phyloP scores from a whole-genome alignment of 2,797 vertebrate species.

The Platalea minor region DNA sequence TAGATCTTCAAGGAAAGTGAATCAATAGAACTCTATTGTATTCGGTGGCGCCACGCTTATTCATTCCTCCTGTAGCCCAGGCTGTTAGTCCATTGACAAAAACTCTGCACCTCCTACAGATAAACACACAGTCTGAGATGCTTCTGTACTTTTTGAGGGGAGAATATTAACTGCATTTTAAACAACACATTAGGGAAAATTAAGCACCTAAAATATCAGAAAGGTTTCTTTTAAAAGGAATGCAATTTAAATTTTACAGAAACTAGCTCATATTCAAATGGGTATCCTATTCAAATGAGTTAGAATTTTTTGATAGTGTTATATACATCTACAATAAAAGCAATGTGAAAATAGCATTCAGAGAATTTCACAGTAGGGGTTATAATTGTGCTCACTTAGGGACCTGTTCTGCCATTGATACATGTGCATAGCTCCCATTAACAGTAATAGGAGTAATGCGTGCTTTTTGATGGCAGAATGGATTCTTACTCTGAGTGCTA shows the following conservation, averaged over 20 bases:
- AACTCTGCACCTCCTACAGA: not conserved
- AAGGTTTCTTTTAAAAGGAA: constrained; percentile 3
- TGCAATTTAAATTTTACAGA: not conserved
- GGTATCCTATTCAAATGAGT: constrained; percentile 27
- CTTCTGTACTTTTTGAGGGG: not conserved
- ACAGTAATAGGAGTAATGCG: constrained; percentile 52
- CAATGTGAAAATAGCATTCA: constrained; percentile 48
- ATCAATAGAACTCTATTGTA: not conserved
- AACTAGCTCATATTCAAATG: constrained; percentile 48
- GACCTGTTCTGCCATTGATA: constrained; percentile 61
- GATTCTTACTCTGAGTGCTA: constrained; percentile 65
- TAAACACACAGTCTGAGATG: not conserved
- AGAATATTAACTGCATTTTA: constrained; percentile 26
- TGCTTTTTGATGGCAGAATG: constrained; percentile 63
- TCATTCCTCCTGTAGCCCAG: not conserved
- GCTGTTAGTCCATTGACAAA: not conserved
- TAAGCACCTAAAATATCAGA: constrained; percentile 11
- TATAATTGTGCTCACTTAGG: constrained; percentile 71
- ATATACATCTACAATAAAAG: constrained; percentile 62
- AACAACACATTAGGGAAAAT: constrained; percentile 19
- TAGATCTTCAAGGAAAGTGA: not conserved
- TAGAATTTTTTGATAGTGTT: constrained; percentile 49
- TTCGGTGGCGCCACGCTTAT: not conserved
- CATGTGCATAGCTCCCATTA: constrained; percentile 66
- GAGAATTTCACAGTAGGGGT: constrained; percentile 63